Evolutionary conservation across 2,888 invertebrate species (phyloP).

Genomic region (Volucella bombylans): DNA sequence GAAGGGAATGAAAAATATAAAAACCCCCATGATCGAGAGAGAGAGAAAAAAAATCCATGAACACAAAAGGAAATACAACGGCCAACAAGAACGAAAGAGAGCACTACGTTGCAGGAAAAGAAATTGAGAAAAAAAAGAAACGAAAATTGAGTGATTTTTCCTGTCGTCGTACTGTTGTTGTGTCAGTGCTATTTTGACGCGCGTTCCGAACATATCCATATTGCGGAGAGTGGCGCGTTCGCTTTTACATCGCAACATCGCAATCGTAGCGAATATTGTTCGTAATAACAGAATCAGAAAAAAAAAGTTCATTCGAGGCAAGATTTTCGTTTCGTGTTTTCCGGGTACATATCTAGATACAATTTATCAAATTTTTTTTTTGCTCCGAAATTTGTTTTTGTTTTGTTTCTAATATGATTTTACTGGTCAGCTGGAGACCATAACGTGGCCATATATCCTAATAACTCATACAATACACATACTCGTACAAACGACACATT

Average conservation of each 20-base stretch:
- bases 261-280: slow-evolving; percentile 71
- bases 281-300: slow-evolving; percentile 55
- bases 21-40: slow-evolving; percentile 37
- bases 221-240: slow-evolving; percentile 69
- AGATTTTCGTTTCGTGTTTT: slow-evolving; percentile 42
- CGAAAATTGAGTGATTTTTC: slow-evolving; percentile 79
- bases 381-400: slow-evolving; percentile 5
- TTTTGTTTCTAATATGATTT: slow-evolving; percentile 48
- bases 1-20: slow-evolving; percentile 8
- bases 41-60: slow-evolving; percentile 48
- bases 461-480: slow-evolving; percentile 65
- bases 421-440: slow-evolving; percentile 58
- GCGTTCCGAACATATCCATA: slow-evolving; percentile 82
- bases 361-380: slow-evolving; percentile 28
- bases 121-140: slow-evolving; percentile 62
- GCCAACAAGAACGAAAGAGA: slow-evolving; percentile 43
- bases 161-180: slow-evolving; percentile 80
- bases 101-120: slow-evolving; percentile 44
- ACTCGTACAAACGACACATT: slow-evolving; percentile 28
- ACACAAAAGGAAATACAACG: slow-evolving; percentile 30
- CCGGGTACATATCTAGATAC: slow-evolving; percentile 33
- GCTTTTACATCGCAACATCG: slow-evolving; percentile 41
- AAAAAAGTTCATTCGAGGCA: slow-evolving; percentile 22
- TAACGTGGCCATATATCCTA: slow-evolving; percentile 53
- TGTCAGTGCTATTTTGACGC: slow-evolving; percentile 83